Percentiles rank a stretch among this genome's conserved stretches.
Evolutionary conservation across 2,113 vertebrate genomes (phyloP).

Genomic region (Bufo bufo): DNA sequence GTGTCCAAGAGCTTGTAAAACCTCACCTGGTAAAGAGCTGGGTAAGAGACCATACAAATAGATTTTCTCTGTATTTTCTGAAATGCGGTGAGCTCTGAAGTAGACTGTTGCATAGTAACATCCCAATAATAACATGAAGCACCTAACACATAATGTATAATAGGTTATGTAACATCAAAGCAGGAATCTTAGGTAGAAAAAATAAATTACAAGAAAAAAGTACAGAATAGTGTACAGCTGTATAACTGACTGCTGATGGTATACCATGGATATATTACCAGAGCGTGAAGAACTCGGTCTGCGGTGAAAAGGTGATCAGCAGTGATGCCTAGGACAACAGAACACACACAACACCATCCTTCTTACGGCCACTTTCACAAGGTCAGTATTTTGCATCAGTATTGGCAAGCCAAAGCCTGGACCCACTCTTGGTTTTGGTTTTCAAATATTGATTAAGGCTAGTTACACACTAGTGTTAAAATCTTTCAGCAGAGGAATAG

Average conservation of each 20-base stretch:
- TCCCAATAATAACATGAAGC: not conserved
- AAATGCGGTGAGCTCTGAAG: not conserved
- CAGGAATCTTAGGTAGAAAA: not conserved
- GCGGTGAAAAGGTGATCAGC: not conserved
- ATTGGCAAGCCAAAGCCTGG: too few species aligned
- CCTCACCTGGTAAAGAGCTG: too few species aligned
- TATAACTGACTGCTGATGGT: not conserved
- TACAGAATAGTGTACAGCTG: not conserved
- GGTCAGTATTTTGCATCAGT: not conserved
- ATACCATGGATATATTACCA: too few species aligned
- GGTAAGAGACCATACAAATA: not conserved
- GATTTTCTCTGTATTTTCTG: not conserved
- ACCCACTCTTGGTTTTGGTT: too few species aligned
- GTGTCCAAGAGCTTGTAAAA: not conserved
- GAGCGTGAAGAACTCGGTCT: not conserved
- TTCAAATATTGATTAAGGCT: too few species aligned
- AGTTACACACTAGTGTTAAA: too few species aligned
- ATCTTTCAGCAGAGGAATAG: too few species aligned
- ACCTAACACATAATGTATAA: too few species aligned
- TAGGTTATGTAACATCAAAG: not conserved
- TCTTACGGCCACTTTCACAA: not conserved
- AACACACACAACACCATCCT: not conserved
- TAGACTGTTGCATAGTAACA: not conserved
- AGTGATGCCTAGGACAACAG: not conserved
- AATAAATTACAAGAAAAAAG: not conserved